Evolutionary conservation across 2,113 vertebrate genomes (phyloP).

Genomic region (Anhinga anhinga): DNA sequence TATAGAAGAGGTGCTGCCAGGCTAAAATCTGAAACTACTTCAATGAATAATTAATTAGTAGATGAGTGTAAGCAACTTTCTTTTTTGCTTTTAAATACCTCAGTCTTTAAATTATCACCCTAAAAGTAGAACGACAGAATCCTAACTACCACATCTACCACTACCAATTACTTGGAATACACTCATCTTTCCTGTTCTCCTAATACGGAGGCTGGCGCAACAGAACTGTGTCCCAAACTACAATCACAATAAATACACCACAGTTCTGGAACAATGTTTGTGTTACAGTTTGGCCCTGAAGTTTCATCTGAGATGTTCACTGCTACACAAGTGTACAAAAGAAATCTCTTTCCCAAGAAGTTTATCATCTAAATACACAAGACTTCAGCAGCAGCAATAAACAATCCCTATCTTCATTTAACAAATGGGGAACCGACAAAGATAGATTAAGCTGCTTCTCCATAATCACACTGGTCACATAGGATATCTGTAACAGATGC

Average conservation of each 20-base stretch:
- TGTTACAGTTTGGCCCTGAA: background rate
- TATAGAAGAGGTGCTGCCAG: constrained; percentile 1
- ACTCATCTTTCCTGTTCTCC: background rate
- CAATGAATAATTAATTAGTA: constrained; percentile 8
- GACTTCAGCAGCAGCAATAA: background rate
- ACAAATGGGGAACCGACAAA: background rate
- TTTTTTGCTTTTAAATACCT: background rate
- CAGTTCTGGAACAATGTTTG: background rate
- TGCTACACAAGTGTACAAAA: background rate
- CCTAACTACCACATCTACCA: background rate
- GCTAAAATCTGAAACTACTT: background rate
- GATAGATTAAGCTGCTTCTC: background rate
- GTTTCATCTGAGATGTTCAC: background rate
- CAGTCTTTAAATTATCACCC: background rate
- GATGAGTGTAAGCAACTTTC: background rate
- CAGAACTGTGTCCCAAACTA: background rate
- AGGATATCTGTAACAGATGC: background rate
- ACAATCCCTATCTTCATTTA: background rate
- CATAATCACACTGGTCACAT: background rate
- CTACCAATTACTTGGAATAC: accelerated
- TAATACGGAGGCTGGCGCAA: background rate
- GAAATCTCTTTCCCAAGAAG: background rate
- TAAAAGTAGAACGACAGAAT: background rate
- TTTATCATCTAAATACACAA: background rate
- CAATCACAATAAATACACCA: background rate